These are phyloP conservation scores for Troilus luridus DNA, from an alignment of 2,888 invertebrate genomes.

Conservation along the genomic window DNA sequence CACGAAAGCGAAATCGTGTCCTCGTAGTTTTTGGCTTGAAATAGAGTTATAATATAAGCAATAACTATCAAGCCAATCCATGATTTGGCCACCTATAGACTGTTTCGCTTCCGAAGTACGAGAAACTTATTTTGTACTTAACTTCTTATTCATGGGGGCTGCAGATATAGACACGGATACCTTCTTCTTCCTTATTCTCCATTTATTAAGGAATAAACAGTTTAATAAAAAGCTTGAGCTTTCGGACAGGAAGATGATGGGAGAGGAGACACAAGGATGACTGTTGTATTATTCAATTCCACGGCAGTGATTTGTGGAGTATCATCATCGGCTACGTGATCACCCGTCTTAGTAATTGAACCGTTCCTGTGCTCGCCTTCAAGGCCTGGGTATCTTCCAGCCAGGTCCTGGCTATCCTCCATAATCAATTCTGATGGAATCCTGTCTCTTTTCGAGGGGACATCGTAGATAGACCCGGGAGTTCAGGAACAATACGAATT, in stretches of 20 bases:
- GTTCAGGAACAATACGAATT: too few relatives aligned
- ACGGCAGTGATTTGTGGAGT: constrained; percentile 35
- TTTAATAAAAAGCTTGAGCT: not conserved
- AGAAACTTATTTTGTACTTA: too few relatives aligned
- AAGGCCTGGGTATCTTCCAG: not conserved
- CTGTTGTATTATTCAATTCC: constrained; percentile 44
- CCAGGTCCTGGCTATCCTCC: not conserved
- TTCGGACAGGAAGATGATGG: too few relatives aligned
- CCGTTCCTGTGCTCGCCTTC: not conserved
- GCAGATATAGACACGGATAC: too few relatives aligned
- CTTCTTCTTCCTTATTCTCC: not conserved
- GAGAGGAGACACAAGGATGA: not conserved
- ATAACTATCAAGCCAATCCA: too few relatives aligned
- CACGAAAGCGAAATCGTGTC: too few relatives aligned
- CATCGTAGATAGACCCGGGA: not conserved
- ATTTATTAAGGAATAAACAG: not conserved
- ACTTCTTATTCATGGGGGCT: too few relatives aligned
- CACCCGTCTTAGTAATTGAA: constrained; percentile 21
- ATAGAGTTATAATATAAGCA: too few relatives aligned
- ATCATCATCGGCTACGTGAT: constrained; percentile 20
- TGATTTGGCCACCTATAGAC: too few relatives aligned
- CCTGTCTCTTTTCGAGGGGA: not conserved
- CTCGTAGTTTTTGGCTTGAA: too few relatives aligned
- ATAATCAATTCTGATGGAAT: not conserved
- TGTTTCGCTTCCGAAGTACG: too few relatives aligned